These are phyloP conservation scores for Vanacampus margaritifer DNA, from an alignment of 2,113 vertebrate species.

Conservation along the genomic window DNA sequence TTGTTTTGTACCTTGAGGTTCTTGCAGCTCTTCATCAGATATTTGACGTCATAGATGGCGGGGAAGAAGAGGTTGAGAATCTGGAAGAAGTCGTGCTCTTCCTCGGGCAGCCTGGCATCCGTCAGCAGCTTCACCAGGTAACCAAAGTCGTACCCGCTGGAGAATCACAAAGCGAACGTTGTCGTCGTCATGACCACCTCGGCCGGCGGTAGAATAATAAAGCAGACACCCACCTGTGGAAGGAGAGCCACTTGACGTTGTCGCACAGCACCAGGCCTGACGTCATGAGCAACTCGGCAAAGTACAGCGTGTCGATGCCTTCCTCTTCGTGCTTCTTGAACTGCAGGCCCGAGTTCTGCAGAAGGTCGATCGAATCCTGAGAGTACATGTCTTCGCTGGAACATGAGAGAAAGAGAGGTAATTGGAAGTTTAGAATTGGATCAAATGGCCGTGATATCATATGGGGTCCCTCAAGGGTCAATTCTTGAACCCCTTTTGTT, in stretches of 20 bases:
- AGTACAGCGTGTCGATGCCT: slow-evolving; percentile 95
- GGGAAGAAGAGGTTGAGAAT: slow-evolving; percentile 97
- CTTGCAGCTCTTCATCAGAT: slow-evolving; percentile 99
- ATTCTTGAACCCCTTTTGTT: too few relatives aligned
- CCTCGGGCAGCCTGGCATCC: slow-evolving; percentile 90
- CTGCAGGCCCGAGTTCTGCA: slow-evolving; percentile 95
- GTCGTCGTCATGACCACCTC: too few relatives aligned
- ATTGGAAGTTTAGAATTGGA: too few relatives aligned
- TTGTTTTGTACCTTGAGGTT: slow-evolving; percentile 86
- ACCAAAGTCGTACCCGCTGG: slow-evolving; percentile 95
- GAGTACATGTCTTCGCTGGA: slow-evolving; percentile 98
- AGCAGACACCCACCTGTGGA: slow-evolving; percentile 82
- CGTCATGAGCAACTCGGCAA: slow-evolving; percentile 96
- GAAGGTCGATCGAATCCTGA: slow-evolving; percentile 95
- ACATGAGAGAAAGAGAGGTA: too few relatives aligned
- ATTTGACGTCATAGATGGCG: slow-evolving; percentile 97
- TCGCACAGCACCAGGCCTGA: slow-evolving; percentile 96
- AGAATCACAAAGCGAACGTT: neutral
- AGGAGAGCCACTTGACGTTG: slow-evolving; percentile 97
- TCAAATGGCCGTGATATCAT: too few relatives aligned
- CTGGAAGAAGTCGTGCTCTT: slow-evolving; percentile 97
- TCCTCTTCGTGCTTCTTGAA: slow-evolving; percentile 98
- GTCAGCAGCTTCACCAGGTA: slow-evolving; percentile 98
- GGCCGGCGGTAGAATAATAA: neutral
- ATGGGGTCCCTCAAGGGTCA: too few relatives aligned